phyloP scores from a whole-genome alignment of 1,140 invertebrate genomes.

The Drosophila cardini region DNA sequence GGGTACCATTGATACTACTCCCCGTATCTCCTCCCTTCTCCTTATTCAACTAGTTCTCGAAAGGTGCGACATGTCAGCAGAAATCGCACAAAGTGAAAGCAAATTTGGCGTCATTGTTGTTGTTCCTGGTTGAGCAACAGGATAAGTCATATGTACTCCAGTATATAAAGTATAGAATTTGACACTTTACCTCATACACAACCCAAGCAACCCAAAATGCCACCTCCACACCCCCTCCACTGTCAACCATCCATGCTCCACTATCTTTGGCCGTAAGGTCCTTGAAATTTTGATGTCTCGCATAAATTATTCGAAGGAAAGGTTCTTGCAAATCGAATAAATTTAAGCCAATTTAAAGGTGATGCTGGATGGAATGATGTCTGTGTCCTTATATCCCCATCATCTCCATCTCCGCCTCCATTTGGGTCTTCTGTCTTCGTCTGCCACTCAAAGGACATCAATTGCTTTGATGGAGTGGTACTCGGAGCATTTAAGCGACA shows the following conservation, averaged over 20 bases:
- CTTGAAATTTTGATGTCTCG: conserved; percentile 49
- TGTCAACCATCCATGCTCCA: neutral
- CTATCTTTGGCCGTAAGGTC: conserved; percentile 9
- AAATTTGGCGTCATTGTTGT: conserved; percentile 40
- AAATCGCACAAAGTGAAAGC: conserved; percentile 55
- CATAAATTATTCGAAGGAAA: conserved; percentile 50
- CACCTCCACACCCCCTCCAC: neutral
- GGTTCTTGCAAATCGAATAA: conserved; percentile 53
- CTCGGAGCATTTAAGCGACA: conserved; percentile 1
- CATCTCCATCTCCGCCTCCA: neutral
- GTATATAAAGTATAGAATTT: conserved; percentile 34
- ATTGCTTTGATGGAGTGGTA: conserved; percentile 36
- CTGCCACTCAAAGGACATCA: conserved; percentile 43
- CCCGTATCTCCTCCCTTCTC: too few species aligned
- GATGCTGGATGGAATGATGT: conserved; percentile 3
- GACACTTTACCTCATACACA: conserved; percentile 20
- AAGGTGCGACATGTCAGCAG: conserved; percentile 58
- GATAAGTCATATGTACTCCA: conserved; percentile 18
- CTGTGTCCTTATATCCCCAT: neutral
- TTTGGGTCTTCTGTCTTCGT: neutral
- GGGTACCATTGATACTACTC: conserved; percentile 10
- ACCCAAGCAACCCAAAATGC: too few species aligned
- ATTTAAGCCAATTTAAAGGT: conserved; percentile 54
- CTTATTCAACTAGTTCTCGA: conserved; percentile 1
- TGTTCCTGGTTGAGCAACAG: conserved; percentile 45